Conservation (phyloP, 2,888 invertebrate species). For the Atherix ibis region DNA sequence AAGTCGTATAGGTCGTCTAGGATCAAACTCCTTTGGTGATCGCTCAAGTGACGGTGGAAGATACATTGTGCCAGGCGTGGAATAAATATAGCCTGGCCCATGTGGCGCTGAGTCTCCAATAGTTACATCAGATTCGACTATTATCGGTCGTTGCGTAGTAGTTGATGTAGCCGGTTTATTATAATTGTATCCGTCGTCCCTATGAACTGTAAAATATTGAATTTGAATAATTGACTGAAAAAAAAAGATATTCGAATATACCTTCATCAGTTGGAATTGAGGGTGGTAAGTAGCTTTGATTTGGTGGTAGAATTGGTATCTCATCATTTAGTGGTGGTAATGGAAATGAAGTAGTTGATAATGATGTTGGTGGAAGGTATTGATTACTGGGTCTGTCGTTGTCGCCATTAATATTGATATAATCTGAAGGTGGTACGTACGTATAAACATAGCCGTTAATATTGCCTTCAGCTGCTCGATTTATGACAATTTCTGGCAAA, state of each 20-base stretch:
- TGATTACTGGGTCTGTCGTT: slow-evolving; percentile 12
- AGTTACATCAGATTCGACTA: slow-evolving; percentile 9
- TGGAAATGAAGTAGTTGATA: slow-evolving; percentile 11
- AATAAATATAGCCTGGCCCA: slow-evolving; percentile 6
- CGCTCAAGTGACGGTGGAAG: slow-evolving; percentile 5
- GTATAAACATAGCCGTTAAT: slow-evolving; percentile 13
- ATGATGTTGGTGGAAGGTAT: slow-evolving; percentile 14
- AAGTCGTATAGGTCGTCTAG: slow-evolving; percentile 17
- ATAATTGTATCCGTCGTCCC: slow-evolving; percentile 11
- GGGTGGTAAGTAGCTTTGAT: slow-evolving; percentile 8
- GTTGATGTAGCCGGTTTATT: slow-evolving; percentile 6
- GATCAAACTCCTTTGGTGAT: slow-evolving; percentile 8
- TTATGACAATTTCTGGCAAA: slow-evolving; percentile 26
- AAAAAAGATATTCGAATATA: neutral
- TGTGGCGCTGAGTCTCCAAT: slow-evolving; percentile 10
- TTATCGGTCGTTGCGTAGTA: neutral
- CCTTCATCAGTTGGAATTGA: neutral
- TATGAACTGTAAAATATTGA: too few species aligned
- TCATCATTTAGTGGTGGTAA: slow-evolving; percentile 7
- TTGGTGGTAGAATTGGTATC: slow-evolving; percentile 2
- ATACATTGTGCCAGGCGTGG: slow-evolving; percentile 5
- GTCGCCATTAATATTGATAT: slow-evolving; percentile 21
- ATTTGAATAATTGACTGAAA: neutral
- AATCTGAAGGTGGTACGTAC: slow-evolving; percentile 21
- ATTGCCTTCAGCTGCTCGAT: slow-evolving; percentile 17